Evolutionary conservation across 1,140 invertebrate species (phyloP).

Genomic region (Achatina immaculata): DNA sequence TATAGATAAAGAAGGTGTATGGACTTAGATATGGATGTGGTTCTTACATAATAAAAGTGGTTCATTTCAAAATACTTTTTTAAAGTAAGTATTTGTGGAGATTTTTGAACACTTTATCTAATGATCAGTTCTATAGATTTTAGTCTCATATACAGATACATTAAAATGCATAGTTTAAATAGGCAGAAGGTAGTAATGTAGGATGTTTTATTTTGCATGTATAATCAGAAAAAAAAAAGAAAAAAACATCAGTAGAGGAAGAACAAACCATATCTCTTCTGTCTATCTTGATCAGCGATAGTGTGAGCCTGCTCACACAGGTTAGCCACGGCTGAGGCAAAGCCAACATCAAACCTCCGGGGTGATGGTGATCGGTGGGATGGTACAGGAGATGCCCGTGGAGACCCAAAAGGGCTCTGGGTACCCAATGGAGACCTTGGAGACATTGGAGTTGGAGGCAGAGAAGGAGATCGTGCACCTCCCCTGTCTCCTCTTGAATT

Average conservation of each 20-base stretch:
- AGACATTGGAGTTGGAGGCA: slow-evolving; percentile 56
- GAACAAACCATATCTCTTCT: slow-evolving; percentile 21
- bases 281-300: slow-evolving; percentile 62
- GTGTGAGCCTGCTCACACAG: slow-evolving; percentile 65
- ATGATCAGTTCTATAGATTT: too few species aligned
- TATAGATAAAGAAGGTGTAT: too few species aligned
- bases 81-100: too few species aligned
- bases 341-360: slow-evolving; percentile 57
- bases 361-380: slow-evolving; percentile 60
- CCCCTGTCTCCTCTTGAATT: neutral
- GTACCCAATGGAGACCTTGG: slow-evolving; percentile 53
- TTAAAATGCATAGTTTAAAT: too few species aligned
- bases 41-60: too few species aligned
- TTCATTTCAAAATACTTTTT: too few species aligned
- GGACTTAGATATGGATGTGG: too few species aligned
- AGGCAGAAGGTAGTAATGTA: too few species aligned
- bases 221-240: too few species aligned
- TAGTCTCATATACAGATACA: too few species aligned
- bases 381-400: slow-evolving; percentile 54
- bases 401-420: slow-evolving; percentile 61
- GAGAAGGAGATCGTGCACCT: slow-evolving; percentile 51
- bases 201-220: too few species aligned
- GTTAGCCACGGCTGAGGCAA: slow-evolving; percentile 64
- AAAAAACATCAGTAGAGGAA: neutral
- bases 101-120: too few species aligned